Percentiles rank a stretch among this genome's conserved stretches.
Evolutionary conservation across 2,888 invertebrate species (phyloP).

Genomic region (Drosophila birchii): DNA sequence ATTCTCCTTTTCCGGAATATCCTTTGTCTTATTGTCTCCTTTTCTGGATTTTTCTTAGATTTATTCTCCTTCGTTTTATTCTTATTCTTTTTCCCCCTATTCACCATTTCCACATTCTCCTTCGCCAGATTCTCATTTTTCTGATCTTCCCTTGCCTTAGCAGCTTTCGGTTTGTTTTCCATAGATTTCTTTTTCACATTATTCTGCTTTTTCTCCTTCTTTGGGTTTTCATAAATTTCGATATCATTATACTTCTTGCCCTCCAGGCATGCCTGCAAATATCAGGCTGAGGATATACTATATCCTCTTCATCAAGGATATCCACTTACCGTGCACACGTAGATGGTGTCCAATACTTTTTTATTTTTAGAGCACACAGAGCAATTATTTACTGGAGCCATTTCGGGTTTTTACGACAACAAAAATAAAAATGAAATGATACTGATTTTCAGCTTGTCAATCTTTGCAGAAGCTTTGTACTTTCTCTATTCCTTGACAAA

Average conservation of each 20-base stretch:
- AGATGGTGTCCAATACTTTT: background rate
- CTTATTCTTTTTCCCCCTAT: background rate
- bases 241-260: background rate
- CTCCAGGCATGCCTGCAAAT: background rate
- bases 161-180: background rate
- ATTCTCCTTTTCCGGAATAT: background rate
- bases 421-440: background rate
- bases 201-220: background rate
- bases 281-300: background rate
- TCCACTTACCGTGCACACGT: background rate
- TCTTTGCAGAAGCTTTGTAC: background rate
- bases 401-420: background rate
- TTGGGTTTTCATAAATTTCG: background rate
- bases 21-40: background rate
- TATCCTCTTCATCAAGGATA: background rate
- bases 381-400: background rate
- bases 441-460: background rate
- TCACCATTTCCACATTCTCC: background rate
- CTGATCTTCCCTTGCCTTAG: background rate
- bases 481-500: background rate
- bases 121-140: background rate
- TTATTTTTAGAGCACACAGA: background rate
- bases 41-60: background rate
- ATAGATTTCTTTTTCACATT: background rate
- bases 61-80: background rate